A percentile compares a stretch with the other conserved stretches of the same genome.
These are phyloP conservation scores for Melanostigma gelatinosum DNA, from an alignment of 2,113 vertebrate species.

Conservation along the genomic window DNA sequence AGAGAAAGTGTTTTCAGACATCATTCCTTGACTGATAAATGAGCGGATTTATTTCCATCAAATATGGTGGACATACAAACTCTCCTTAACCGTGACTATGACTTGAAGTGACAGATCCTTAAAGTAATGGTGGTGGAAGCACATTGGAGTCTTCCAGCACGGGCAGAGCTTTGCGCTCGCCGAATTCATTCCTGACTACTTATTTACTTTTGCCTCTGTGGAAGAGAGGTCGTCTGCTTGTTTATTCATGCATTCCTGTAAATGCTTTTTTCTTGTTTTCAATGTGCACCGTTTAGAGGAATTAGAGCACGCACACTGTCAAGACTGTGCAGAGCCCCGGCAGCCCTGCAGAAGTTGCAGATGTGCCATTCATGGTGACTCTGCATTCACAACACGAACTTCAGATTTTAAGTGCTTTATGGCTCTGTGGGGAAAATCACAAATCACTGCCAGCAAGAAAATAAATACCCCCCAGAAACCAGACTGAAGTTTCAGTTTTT, in stretches of 20 bases:
- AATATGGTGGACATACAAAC: background rate
- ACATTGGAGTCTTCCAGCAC: background rate
- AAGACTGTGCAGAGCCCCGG: conserved; percentile 17
- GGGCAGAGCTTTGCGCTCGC: background rate
- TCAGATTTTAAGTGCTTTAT: background rate
- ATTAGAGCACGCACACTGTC: conserved; percentile 12
- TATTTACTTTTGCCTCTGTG: conserved; percentile 33
- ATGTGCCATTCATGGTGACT: background rate
- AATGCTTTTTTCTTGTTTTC: background rate
- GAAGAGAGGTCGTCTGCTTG: conserved; percentile 18
- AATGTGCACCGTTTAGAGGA: background rate
- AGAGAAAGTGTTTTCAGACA: background rate
- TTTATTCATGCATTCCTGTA: conserved; percentile 37
- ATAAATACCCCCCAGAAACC: conserved; percentile 1
- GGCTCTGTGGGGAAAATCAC: background rate
- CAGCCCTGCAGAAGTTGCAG: conserved; percentile 5
- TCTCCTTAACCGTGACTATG: background rate
- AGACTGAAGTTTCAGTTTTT: conserved; percentile 40
- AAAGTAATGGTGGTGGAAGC: background rate
- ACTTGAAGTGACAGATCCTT: background rate
- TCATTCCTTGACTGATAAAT: background rate
- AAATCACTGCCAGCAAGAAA: conserved; percentile 14
- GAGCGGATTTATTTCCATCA: background rate
- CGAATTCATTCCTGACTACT: conserved; percentile 6
- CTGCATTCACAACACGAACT: background rate